phyloP scores from a whole-genome alignment of 2,797 vertebrate species.

The Botia kubotai region DNA sequence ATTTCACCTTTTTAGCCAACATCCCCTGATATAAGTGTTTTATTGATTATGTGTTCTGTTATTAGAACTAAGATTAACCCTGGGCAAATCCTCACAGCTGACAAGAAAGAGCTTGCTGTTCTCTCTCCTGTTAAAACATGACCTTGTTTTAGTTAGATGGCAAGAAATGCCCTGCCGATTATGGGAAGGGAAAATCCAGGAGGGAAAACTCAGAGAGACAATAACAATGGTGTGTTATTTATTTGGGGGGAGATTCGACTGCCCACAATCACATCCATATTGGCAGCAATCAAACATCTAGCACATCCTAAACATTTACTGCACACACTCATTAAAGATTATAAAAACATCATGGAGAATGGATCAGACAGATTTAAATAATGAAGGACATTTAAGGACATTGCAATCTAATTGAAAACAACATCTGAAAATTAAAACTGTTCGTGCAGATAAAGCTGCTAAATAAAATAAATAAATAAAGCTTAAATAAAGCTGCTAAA shows the following conservation, averaged over 20 bases:
- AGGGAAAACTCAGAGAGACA: slow-evolving; percentile 53
- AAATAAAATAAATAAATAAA: too few species aligned
- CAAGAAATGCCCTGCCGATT: slow-evolving; percentile 24
- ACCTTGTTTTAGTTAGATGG: slow-evolving; percentile 8
- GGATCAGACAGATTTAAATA: slow-evolving; percentile 29
- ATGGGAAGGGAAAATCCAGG: slow-evolving; percentile 23
- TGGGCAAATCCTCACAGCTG: slow-evolving; percentile 10
- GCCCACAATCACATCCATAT: slow-evolving; percentile 54
- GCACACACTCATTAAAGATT: slow-evolving; percentile 54
- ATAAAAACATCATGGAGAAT: slow-evolving; percentile 55
- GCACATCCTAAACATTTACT: slow-evolving; percentile 58
- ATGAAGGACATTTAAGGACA: slow-evolving; percentile 27
- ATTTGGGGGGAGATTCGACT: slow-evolving; percentile 51
- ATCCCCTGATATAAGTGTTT: background rate
- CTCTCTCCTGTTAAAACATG: slow-evolving; percentile 10
- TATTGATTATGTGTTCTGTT: background rate
- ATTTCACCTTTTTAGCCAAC: background rate
- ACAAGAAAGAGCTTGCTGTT: slow-evolving; percentile 17
- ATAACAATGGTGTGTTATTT: slow-evolving; percentile 57
- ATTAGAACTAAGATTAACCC: slow-evolving; percentile 6
- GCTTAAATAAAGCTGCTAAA: too few species aligned
- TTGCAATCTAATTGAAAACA: slow-evolving; percentile 31
- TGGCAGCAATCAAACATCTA: slow-evolving; percentile 59
- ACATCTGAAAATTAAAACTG: slow-evolving; percentile 25
- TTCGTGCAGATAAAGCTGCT: background rate